Base-by-base conservation (phyloP, 2,797 vertebrate genomes). In the Pterois miles region DNA sequence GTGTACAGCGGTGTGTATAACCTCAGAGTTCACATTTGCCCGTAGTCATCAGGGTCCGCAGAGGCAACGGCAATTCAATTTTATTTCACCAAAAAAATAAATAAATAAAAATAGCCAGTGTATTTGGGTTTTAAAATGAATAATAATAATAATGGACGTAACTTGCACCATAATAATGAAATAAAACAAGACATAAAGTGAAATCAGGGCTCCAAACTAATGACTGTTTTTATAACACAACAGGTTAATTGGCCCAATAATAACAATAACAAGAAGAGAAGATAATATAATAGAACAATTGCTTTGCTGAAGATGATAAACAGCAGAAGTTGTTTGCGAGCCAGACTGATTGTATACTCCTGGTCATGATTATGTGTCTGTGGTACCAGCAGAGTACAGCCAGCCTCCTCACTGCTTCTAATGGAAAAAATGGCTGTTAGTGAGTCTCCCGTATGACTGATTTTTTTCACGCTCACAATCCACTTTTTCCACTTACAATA, bases 181-280 rank as follows among this genome's bases (percentile, higher is more conserved):
- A 85, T 70, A 68, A 76, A 78, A 78, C 36, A 40, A 57, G 53
- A 65, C 64, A 80, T 68, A 46, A 84, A 54, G 29, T 72, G 59
- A 31, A 72, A 58, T 69, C 52, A 73, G 40, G 62, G 52, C 48
- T 29, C 66, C 43, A 59, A 79, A 62, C 46, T 77, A 83, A 85
- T 81, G 46, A 81, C 13, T 57, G 56, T 64, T 48, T 65, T 54
- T 73, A 58, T 20, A 71, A 14, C 67, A 62, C 50, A 52, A 40
- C 16, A 50, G 52, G 40, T 70, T 80, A 74, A 82, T 38, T 34
- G 43, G 52, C 18, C 31, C 5, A 23, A 29, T 70, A 71, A 59
- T 25, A 65, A 57, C 31, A 76, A 73, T 56, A 60, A 77, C 1
- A 62, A 18, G 20, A 63, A 76, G 6, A 18, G 20, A 63, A 76